Evolutionary conservation across 2,113 vertebrate genomes (phyloP).

Genomic region (Felis catus): F.catus_Fca126_mat1.0 CM031423.1:45004001-45004500

Average conservation of each 20-base stretch:
- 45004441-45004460: background rate
- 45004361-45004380: too few species aligned
- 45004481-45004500: background rate
- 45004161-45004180: too few species aligned
- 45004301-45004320: background rate
- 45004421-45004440: background rate
- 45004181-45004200: background rate
- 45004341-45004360: background rate
- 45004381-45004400: background rate
- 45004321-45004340: background rate
- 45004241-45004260: background rate
- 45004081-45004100: background rate
- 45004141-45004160: fast-evolving
- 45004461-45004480: background rate
- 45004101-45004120: background rate
- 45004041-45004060: background rate
- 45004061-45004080: background rate
- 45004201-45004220: background rate
- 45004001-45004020: too few species aligned
- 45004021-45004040: background rate
- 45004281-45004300: background rate
- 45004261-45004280: background rate
- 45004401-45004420: background rate
- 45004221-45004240: background rate
- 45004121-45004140: fast-evolving